Percentiles rank a stretch among this genome's conserved stretches.
phyloP scores from a whole-genome alignment of 2,888 invertebrate species.

The Drosophila formosana region DNA sequence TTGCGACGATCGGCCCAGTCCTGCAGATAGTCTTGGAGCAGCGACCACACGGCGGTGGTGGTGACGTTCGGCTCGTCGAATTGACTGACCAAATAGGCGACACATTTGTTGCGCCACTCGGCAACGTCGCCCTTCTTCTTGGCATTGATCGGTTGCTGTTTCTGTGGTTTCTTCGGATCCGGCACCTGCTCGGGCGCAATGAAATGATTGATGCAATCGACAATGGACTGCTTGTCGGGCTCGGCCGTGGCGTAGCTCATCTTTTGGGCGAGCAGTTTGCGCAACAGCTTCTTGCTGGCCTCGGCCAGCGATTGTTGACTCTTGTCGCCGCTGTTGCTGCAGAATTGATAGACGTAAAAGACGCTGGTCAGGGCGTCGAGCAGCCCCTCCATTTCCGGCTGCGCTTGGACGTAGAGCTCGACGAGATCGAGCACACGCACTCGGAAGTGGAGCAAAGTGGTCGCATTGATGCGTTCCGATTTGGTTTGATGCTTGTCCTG shows the following conservation, averaged over 20 bases:
- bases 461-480: conserved; percentile 54
- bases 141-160: neutral
- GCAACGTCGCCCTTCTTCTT: conserved; percentile 24
- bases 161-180: neutral
- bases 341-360: conserved; percentile 26
- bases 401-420: conserved; percentile 37
- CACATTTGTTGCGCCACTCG: conserved; percentile 46
- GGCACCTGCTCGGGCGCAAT: neutral
- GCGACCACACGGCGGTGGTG: conserved; percentile 17
- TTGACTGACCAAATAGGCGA: conserved; percentile 52
- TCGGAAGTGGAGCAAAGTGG: conserved; percentile 62
- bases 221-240: conserved; percentile 17
- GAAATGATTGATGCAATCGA: conserved; percentile 46
- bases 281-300: conserved; percentile 49
- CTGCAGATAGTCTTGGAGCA: conserved; percentile 26
- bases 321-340: conserved; percentile 13
- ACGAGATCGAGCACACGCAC: conserved; percentile 57
- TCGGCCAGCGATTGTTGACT: conserved; percentile 30
- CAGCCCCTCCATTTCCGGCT: conserved; percentile 37
- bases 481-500: conserved; percentile 45
- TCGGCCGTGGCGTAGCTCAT: neutral
- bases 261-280: conserved; percentile 26
- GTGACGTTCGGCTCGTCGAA: conserved; percentile 14
- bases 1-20: conserved; percentile 49
- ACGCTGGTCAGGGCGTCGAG: conserved; percentile 42